phyloP scores from a whole-genome alignment of 2,797 vertebrate species.

The Octomys mimax region DNA sequence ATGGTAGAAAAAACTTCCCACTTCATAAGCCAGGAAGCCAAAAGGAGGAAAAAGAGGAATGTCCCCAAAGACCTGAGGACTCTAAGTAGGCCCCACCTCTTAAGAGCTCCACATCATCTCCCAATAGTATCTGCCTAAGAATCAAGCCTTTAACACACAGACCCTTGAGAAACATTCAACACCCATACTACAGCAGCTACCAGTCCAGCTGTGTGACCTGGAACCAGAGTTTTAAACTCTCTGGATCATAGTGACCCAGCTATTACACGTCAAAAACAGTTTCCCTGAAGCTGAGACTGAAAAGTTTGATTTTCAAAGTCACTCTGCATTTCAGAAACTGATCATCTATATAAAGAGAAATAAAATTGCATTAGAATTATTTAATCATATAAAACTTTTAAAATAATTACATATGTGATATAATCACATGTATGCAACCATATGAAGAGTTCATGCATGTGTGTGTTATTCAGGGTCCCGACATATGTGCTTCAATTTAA shows the following conservation, averaged over 20 bases:
- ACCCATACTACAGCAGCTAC: background rate
- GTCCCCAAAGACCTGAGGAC: background rate
- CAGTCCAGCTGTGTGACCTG: background rate
- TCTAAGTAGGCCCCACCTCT: background rate
- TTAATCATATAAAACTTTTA: slow-evolving; percentile 16
- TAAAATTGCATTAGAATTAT: background rate
- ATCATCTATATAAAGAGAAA: slow-evolving; percentile 20
- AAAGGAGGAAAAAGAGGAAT: background rate
- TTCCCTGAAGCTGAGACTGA: background rate
- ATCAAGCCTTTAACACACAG: background rate
- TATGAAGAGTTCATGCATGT: background rate
- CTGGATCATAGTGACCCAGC: background rate
- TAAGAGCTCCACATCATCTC: background rate
- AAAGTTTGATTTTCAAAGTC: background rate
- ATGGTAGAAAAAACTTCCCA: background rate
- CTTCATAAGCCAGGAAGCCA: background rate
- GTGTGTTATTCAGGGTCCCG: background rate
- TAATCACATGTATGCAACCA: background rate
- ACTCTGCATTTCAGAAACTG: background rate
- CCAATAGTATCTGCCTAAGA: background rate
- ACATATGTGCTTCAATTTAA: background rate
- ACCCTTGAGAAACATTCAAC: background rate
- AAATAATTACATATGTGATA: background rate
- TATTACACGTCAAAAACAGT: background rate
- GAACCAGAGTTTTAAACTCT: background rate